Conservation (phyloP, 1,140 invertebrate species). For the Battus philenor region DNA sequence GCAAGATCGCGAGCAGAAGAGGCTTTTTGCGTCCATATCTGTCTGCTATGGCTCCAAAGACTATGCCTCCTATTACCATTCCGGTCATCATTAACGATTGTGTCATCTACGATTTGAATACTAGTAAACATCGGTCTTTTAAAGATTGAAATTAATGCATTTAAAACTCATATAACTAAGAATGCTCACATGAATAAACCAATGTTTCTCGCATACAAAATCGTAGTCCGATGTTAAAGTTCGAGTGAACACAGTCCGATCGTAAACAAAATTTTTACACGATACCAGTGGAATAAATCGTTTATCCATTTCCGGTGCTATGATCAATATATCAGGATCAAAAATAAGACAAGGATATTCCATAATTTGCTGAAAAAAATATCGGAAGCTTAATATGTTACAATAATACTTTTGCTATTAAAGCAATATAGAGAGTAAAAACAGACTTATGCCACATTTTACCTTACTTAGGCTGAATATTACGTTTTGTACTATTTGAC, state of each 20-base stretch:
- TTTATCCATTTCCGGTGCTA: constrained; percentile 48
- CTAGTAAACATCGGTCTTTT: neutral
- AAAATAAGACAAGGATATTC: constrained; percentile 61
- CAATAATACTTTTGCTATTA: no score
- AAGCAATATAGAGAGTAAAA: no score
- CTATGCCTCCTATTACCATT: constrained; percentile 80
- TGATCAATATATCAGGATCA: constrained; percentile 48
- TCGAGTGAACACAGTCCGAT: constrained; percentile 78
- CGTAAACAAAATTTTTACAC: constrained; percentile 78
- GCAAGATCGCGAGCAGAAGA: constrained; percentile 78
- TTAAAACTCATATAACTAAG: no score
- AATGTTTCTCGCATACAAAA: constrained; percentile 80
- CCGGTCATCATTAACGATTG: constrained; percentile 86
- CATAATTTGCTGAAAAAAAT: constrained; percentile 41
- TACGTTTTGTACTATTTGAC: no score
- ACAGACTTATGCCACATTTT: no score
- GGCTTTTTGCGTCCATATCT: constrained; percentile 78
- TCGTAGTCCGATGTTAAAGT: constrained; percentile 86
- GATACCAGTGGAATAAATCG: constrained; percentile 50
- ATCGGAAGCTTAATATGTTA: no score
- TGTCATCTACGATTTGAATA: constrained; percentile 72
- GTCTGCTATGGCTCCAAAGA: constrained; percentile 84
- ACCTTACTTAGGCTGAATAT: no score
- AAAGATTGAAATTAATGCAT: no score
- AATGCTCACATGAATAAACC: constrained; percentile 75